Percentiles rank a stretch among this genome's conserved stretches.
These are phyloP conservation scores for Cheilinus undulatus DNA, from an alignment of 2,113 vertebrate genomes.

Conservation along the genomic window DNA sequence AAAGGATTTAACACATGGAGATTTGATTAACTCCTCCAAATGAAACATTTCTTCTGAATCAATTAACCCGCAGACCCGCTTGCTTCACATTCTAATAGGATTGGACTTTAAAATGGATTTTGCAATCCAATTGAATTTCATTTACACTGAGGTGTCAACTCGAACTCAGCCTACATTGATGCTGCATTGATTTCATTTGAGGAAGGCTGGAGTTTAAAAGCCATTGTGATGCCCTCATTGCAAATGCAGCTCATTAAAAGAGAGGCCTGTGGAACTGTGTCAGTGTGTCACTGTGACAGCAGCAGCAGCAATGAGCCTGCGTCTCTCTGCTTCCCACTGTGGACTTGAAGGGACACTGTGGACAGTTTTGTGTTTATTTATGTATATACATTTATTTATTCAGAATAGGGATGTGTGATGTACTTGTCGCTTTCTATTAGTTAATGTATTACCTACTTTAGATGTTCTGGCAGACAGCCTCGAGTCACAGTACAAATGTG, in stretches of 20 bases:
- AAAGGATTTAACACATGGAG: background rate
- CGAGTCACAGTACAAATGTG: too few relatives aligned
- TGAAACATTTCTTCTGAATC: constrained; percentile 46
- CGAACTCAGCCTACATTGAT: constrained; percentile 44
- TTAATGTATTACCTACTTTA: background rate
- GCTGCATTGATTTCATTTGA: constrained; percentile 56
- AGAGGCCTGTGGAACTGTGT: constrained; percentile 61
- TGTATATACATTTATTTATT: too few relatives aligned
- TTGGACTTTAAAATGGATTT: constrained; percentile 60
- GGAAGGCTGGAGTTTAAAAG: constrained; percentile 37
- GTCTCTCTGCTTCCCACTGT: constrained; percentile 5
- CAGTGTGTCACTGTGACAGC: constrained; percentile 70
- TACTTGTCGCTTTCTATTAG: too few relatives aligned
- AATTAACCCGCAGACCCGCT: constrained; percentile 38
- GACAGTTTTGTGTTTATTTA: too few relatives aligned
- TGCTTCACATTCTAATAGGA: constrained; percentile 41
- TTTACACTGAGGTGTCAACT: constrained; percentile 47
- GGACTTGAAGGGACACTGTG: background rate
- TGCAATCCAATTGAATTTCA: constrained; percentile 67
- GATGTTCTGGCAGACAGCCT: too few relatives aligned
- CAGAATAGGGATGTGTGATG: background rate
- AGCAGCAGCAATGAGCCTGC: constrained; percentile 29
- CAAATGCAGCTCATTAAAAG: constrained; percentile 67
- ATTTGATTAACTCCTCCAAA: constrained; percentile 12
- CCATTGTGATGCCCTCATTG: constrained; percentile 56